A percentile compares a stretch with the other conserved stretches of the same genome.
Conservation (phyloP, 2,113 vertebrate genomes). For the Phoenicopterus ruber region DNA sequence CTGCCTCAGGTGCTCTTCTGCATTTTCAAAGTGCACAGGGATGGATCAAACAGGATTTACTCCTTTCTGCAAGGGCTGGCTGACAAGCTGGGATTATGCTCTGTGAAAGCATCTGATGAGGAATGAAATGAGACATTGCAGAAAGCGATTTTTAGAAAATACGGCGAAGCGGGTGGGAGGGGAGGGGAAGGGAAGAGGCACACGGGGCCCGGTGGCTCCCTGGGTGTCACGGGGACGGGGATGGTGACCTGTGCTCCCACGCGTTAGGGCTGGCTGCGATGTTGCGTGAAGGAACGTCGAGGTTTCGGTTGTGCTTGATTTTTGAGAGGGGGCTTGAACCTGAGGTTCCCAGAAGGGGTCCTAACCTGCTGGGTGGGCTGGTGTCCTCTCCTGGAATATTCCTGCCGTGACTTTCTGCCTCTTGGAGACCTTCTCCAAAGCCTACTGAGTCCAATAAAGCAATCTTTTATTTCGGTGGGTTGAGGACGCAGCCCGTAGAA, state of each 20-base stretch:
- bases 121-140: not conserved
- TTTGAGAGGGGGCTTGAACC: not conserved
- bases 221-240: not conserved
- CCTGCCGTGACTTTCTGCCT: not conserved
- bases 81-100: not conserved
- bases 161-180: not conserved
- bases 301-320: not conserved
- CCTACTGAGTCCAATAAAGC: not conserved
- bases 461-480: fast-evolving
- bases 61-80: not conserved
- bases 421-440: not conserved
- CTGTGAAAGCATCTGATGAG: not conserved
- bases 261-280: fast-evolving
- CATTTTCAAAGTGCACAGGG: not conserved
- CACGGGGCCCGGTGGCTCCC: fast-evolving
- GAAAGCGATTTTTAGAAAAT: not conserved
- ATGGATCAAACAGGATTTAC: not conserved
- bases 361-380: too few species aligned
- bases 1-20: not conserved
- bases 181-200: not conserved
- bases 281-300: fast-evolving
- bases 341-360: not conserved
- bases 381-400: not conserved
- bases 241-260: not conserved
- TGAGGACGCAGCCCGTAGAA: fast-evolving